These are phyloP conservation scores for Proisotoma minuta DNA, from an alignment of 2,888 invertebrate species.

Conservation along the genomic window DNA sequence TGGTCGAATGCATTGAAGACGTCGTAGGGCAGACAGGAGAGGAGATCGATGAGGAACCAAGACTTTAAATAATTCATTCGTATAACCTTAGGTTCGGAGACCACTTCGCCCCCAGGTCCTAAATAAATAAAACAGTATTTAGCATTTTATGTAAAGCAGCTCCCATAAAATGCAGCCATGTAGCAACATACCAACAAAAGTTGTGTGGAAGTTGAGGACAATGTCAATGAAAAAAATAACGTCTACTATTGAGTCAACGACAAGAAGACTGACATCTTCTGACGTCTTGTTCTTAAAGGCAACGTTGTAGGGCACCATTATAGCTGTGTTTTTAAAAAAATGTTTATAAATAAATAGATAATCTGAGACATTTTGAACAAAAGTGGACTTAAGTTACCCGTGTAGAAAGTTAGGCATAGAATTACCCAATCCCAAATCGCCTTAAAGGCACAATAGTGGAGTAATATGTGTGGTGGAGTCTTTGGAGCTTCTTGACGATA, in stretches of 20 bases:
- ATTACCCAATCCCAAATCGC: slow-evolving; percentile 99
- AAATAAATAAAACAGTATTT: no score
- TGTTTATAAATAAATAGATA: no score
- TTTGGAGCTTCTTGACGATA: slow-evolving; percentile 99
- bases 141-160: no score
- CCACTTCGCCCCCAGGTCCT: slow-evolving; percentile 63
- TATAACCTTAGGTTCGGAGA: slow-evolving; percentile 97
- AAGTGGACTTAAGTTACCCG: slow-evolving; percentile 91
- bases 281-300: slow-evolving; percentile 99
- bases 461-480: slow-evolving; percentile 97
- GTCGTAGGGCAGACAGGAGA: slow-evolving; percentile 98
- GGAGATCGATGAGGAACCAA: slow-evolving; percentile 98
- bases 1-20: slow-evolving; percentile 99
- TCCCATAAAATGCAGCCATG: neutral
- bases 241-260: slow-evolving; percentile 95
- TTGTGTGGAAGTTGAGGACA: slow-evolving; percentile 99
- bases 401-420: slow-evolving; percentile 98
- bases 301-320: slow-evolving; percentile 99
- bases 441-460: slow-evolving; percentile 83
- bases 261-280: slow-evolving; percentile 88
- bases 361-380: no score
- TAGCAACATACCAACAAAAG: slow-evolving; percentile 97
- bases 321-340: no score
- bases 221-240: slow-evolving; percentile 99
- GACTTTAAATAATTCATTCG: slow-evolving; percentile 98